Base-by-base conservation (phyloP, 1,140 invertebrate genomes). In the Forficula auricularia region DNA sequence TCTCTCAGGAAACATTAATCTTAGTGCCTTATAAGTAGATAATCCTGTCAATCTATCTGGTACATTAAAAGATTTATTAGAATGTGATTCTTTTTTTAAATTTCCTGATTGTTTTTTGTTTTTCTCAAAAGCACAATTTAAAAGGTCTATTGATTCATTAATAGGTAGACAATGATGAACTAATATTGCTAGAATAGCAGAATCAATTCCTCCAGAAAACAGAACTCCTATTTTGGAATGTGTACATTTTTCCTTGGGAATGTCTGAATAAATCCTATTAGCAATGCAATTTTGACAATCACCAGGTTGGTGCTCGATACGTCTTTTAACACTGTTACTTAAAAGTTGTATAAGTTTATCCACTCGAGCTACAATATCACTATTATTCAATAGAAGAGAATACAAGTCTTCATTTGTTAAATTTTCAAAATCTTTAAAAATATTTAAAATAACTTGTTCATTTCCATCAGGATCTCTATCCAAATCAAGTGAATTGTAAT, bases 121-220 rank as follows among this genome's bases (percentile, higher is more conserved):
- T 65, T 71, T n/a, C 60, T 81, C 73, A 69, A 98, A 98, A n/a
- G 90, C 86, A 19, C 97, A 87, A 73, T 97, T 98, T 14, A 96
- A 70, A n/a, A 97, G 68, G 64, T 97, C 91, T 52, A 97, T 89
- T 27, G 77, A 67, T 56, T 85, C 75, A 31, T 67, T 53, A 46
- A 52, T 47, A 3, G 75, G 64, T 16, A 90, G 56, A 65, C 71
- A 78, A 65, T 75, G 74, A 59, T 91, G 67, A 14, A 80, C 74
- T 19, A 96, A 57, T 22, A 76, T 65, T 22, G 91, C 81, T 47
- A 98, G 62, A 51, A 96, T 72, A 19, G 86, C 77, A 35, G 91
- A 97, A 65, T 98, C 94, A 10, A 98, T 65, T 19, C 94, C 94
- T 42, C 92, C 92, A 52, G 91, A 97, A 68, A 96, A 98, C 50